Conservation (phyloP, 2,113 vertebrate genomes). For the Pampusana beccarii region DNA sequence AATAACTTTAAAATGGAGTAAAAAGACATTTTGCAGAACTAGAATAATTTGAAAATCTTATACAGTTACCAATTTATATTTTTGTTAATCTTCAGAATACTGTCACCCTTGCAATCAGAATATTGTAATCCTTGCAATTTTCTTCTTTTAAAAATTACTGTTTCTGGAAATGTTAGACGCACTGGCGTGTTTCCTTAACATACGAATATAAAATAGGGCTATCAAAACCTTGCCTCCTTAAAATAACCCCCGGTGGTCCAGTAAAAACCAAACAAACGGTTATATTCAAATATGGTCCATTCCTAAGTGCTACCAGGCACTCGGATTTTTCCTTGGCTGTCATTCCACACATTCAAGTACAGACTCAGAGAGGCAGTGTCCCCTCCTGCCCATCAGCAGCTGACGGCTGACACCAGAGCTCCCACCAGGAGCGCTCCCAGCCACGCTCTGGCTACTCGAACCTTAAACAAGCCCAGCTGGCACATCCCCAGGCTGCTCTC, state of each 20-base stretch:
- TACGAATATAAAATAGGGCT: background rate
- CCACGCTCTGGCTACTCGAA: background rate
- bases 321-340: background rate
- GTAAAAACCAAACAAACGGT: background rate
- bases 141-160: background rate
- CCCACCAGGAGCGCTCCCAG: background rate
- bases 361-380: background rate
- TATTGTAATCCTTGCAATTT: background rate
- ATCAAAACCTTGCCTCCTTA: background rate
- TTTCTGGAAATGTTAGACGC: background rate
- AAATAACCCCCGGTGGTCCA: background rate
- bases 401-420: too few species aligned
- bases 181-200: background rate
- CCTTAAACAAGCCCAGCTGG: background rate
- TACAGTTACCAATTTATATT: background rate
- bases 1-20: background rate
- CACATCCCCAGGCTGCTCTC: background rate
- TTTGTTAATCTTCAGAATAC: background rate
- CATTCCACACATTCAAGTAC: background rate
- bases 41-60: background rate
- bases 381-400: background rate
- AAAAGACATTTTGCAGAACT: background rate
- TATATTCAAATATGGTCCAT: accelerated
- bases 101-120: background rate
- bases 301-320: background rate